Conservation (phyloP, 2,797 vertebrate genomes). For the Urocyon cinereoargenteus region DNA sequence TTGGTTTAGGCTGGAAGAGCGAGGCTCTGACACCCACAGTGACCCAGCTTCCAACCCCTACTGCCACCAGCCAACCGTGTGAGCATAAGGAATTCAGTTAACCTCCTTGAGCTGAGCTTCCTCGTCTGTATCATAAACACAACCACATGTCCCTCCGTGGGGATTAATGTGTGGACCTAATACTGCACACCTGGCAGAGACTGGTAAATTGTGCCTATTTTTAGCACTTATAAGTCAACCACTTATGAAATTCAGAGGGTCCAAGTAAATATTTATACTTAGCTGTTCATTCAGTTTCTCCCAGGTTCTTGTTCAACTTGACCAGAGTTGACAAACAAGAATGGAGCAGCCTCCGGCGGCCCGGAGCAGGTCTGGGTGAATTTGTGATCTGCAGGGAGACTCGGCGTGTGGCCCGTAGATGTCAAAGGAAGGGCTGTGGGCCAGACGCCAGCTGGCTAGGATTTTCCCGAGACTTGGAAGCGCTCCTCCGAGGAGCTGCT, state of each 20-base stretch:
- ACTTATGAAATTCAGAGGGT: background rate
- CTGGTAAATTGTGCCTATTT: background rate
- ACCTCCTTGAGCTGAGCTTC: background rate
- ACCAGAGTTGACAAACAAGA: background rate
- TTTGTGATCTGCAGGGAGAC: background rate
- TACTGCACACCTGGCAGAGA: background rate
- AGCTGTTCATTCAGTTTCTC: background rate
- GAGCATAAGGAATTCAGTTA: background rate
- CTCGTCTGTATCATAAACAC: background rate
- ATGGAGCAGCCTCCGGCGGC: background rate
- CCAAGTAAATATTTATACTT: constrained; percentile 7
- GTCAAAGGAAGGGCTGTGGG: background rate
- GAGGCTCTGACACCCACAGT: rapidly evolving
- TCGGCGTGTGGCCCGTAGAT: background rate
- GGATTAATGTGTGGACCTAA: background rate
- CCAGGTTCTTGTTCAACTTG: background rate
- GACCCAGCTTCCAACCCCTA: background rate
- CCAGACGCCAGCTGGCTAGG: background rate
- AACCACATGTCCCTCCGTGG: background rate
- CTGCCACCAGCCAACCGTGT: background rate
- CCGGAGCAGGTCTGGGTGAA: background rate
- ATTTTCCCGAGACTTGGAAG: background rate
- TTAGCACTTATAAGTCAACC: background rate
- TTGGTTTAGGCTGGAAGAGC: background rate
- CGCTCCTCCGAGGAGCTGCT: background rate